Evolutionary conservation across 2,113 vertebrate genomes (phyloP).

Genomic region (Probosciger aterrimus): DNA sequence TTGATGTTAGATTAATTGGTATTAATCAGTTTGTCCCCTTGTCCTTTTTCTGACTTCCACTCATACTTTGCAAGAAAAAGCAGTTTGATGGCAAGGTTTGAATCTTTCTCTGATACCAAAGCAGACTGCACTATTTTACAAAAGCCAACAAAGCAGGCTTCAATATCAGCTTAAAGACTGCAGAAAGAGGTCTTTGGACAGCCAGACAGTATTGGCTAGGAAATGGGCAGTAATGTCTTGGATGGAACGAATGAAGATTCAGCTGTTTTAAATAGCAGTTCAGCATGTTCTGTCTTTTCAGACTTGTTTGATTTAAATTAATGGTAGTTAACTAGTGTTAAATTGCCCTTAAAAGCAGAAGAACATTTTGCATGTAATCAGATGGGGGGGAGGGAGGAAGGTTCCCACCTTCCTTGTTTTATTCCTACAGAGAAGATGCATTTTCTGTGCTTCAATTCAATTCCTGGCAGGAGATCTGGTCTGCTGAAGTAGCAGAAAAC

Average conservation of each 20-base stretch:
- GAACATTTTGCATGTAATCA: background rate
- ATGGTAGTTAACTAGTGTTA: slow-evolving; percentile 1
- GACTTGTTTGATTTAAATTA: slow-evolving; percentile 53
- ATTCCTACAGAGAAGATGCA: background rate
- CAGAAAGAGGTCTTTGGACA: background rate
- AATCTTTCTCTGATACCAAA: background rate
- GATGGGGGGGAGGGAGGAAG: background rate
- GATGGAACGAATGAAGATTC: background rate
- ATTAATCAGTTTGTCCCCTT: background rate
- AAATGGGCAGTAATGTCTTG: background rate
- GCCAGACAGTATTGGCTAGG: background rate
- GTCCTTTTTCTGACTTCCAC: background rate
- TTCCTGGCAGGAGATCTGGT: background rate
- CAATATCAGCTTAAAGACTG: background rate
- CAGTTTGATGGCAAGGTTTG: background rate
- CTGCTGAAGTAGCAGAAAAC: background rate
- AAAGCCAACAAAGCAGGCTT: background rate
- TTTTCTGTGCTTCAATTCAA: background rate
- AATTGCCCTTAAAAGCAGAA: slow-evolving; percentile 46
- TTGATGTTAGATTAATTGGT: background rate
- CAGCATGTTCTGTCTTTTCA: background rate
- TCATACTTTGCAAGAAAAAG: background rate
- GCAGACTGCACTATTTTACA: background rate
- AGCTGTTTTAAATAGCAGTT: slow-evolving; percentile 15
- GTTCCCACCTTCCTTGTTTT: background rate